Evolutionary conservation across 2,113 vertebrate genomes (phyloP), one percentile per base, ranked within the genome.

Genomic region (Calonectris borealis): DNA sequence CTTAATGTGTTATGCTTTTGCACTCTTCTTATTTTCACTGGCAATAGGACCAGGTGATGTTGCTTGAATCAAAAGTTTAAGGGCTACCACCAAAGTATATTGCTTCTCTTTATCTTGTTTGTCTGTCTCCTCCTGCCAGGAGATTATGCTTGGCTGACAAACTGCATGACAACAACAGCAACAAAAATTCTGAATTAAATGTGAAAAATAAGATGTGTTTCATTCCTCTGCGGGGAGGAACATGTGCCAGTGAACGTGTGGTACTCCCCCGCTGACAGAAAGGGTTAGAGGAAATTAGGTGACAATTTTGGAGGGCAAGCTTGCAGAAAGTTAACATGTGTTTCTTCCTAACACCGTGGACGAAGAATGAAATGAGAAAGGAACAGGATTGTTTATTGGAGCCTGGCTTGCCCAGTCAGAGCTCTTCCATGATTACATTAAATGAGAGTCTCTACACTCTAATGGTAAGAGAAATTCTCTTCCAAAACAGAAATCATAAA

Each of bases 91-190:
- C 62, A 94, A 96, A 97, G 90, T 64, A 62, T 93, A 64, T 81
- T 88, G 57, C 48, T 88, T 83, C 49, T 96, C 81, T 91, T 97
- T 94, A 71, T 91, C 94, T 97, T 94, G 80, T 91, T 95, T 89
- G 12, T 57, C 57, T 75, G 25, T 62, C 46, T 73, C 42, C 81
- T 94, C 58, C 79, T 90, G 71, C 52, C 95, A 96, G 77, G 51
- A 86, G 79, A 90, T 95, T 92, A 68, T 75, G 87, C 58, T 87
- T 90, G 90, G 86, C 84, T 17, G 32, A 80, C 48, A 83, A 94
- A 82, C 77, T 64, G 38, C 62, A 24, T 64, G 62, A 48, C 90
- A 96, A 92, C 75, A 88, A 75, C 54, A 90, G 64, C 62, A 91
- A 85, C 55, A 93, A 86, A 84, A 90, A 62, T 55, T 54, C 80